These are phyloP conservation scores for Coremacera marginata DNA, from an alignment of 2,888 invertebrate species.

Conservation along the genomic window DNA sequence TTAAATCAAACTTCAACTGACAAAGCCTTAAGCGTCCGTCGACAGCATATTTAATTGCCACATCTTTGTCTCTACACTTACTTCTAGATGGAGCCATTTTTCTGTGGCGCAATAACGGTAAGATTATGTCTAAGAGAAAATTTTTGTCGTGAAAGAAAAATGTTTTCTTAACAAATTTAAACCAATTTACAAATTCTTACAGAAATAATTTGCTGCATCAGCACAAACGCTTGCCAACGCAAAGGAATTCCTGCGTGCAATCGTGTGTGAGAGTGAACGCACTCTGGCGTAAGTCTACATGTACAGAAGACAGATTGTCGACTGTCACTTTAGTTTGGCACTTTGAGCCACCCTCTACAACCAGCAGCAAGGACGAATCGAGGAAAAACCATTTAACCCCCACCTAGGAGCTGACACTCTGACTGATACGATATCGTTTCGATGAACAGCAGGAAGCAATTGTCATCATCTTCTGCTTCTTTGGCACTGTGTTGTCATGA, in stretches of 20 bases:
- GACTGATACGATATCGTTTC: slow-evolving; percentile 48
- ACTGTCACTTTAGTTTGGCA: slow-evolving; percentile 43
- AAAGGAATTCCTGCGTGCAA: slow-evolving; percentile 34
- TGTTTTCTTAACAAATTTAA: neutral
- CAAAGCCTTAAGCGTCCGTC: neutral
- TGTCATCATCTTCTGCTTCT: neutral
- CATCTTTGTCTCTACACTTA: neutral
- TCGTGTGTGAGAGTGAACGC: slow-evolving; percentile 32
- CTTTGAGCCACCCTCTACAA: slow-evolving; percentile 36
- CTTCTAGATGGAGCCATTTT: too few relatives aligned
- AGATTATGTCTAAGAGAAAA: too few relatives aligned
- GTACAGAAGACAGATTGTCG: slow-evolving; percentile 40
- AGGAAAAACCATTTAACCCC: neutral
- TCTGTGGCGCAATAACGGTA: too few relatives aligned
- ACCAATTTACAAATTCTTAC: slow-evolving; percentile 4
- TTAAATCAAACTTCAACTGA: too few relatives aligned
- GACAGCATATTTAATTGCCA: neutral
- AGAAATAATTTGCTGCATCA: neutral
- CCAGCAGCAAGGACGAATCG: neutral
- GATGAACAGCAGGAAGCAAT: slow-evolving; percentile 44
- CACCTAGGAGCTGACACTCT: slow-evolving; percentile 42
- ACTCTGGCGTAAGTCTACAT: slow-evolving; percentile 21
- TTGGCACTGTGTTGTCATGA: slow-evolving; percentile 26
- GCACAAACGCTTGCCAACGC: neutral
- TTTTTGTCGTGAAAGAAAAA: too few relatives aligned